These are phyloP conservation scores for Characodon lateralis DNA, from an alignment of 2,797 vertebrate species.

Conservation along the genomic window DNA sequence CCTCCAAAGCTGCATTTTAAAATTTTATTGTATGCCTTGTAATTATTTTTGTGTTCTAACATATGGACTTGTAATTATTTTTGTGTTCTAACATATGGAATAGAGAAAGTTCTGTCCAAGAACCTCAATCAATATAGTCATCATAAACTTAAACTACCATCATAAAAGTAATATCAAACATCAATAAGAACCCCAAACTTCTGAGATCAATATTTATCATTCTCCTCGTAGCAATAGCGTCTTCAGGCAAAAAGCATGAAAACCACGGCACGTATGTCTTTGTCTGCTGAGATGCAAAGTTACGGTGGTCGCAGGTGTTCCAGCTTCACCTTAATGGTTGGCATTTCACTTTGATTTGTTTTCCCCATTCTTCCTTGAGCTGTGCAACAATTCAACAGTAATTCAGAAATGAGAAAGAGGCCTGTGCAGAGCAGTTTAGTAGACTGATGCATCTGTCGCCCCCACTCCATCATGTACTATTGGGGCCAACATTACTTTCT, in stretches of 20 bases:
- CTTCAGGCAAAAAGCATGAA: background rate
- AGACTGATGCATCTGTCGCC: background rate
- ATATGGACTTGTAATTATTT: background rate
- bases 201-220: constrained; percentile 3
- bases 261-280: background rate
- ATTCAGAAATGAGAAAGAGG: constrained; percentile 7
- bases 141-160: background rate
- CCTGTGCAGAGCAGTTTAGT: constrained; percentile 4
- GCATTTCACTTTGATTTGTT: constrained; percentile 16
- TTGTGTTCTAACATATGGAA: background rate
- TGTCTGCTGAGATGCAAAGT: constrained; percentile 1
- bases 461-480: background rate
- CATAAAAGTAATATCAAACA: background rate
- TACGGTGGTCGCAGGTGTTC: constrained; percentile 3
- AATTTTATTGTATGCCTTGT: background rate
- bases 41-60: background rate
- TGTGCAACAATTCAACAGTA: constrained; percentile 1
- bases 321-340: background rate
- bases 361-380: constrained; percentile 9
- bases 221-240: background rate
- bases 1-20: background rate
- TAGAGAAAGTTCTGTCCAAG: background rate
- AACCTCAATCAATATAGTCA: constrained; percentile 1
- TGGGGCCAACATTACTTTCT: background rate
- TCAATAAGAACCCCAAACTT: background rate